Conservation (phyloP, 2,797 vertebrate genomes). For the Sebastes cheni region DNA sequence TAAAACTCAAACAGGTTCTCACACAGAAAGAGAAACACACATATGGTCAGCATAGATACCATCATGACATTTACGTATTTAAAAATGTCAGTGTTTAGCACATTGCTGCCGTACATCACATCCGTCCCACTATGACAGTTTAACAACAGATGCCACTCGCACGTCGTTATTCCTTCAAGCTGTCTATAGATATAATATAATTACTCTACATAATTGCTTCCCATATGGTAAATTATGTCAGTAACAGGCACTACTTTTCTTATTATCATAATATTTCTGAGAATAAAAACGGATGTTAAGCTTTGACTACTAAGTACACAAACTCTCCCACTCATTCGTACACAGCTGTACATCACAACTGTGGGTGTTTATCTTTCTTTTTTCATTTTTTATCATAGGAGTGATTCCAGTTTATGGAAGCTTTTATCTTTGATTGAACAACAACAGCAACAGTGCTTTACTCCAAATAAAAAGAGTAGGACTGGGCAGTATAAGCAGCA, state of each 20-base stretch:
- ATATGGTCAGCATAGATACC: not conserved
- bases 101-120: not conserved
- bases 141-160: conserved; percentile 3
- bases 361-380: not conserved
- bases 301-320: not conserved
- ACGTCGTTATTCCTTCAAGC: not conserved
- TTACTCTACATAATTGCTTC: not conserved
- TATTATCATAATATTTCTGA: not conserved
- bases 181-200: not conserved
- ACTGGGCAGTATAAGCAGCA: not conserved
- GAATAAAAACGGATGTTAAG: not conserved
- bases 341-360: not conserved
- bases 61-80: conserved; percentile 4
- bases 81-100: conserved; percentile 18
- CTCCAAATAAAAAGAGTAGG: not conserved
- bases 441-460: not conserved
- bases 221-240: not conserved
- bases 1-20: not conserved
- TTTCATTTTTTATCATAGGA: not conserved
- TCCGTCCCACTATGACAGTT: not conserved
- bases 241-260: not conserved
- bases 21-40: not conserved
- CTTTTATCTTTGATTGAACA: not conserved
- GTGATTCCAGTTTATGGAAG: not conserved
- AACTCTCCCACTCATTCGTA: not conserved